These are phyloP conservation scores for Caenorhabditis brenneri DNA, from an alignment of 1,140 invertebrate genomes.

Conservation along the genomic window DNA sequence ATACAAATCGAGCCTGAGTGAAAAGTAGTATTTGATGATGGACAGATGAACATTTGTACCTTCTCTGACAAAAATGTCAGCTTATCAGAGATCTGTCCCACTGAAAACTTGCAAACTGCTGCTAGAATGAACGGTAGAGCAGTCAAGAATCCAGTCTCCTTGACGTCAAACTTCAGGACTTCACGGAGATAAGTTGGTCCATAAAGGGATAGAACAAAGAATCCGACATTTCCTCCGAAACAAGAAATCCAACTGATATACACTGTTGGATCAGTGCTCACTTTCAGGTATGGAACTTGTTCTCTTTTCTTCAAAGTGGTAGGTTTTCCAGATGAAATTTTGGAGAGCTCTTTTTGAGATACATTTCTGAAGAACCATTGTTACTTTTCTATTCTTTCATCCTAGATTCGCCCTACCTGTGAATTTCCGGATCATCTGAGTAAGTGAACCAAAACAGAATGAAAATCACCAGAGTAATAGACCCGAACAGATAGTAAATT, in stretches of 20 bases:
- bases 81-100: slow-evolving; percentile 60
- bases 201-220: not conserved
- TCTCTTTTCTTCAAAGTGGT: not conserved
- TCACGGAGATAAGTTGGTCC: not conserved
- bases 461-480: not conserved
- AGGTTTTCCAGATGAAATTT: slow-evolving; percentile 1
- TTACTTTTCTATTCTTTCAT: too few relatives aligned
- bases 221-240: slow-evolving; percentile 5
- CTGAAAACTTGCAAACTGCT: not conserved
- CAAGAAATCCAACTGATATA: not conserved
- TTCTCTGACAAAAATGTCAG: slow-evolving; percentile 58
- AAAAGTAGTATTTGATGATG: not conserved
- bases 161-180: not conserved
- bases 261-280: not conserved
- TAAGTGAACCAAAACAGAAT: slow-evolving; percentile 59
- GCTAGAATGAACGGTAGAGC: not conserved
- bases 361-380: slow-evolving; percentile 14
- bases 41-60: not conserved
- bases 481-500: slow-evolving; percentile 53
- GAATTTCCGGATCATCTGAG: slow-evolving; percentile 54
- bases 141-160: not conserved
- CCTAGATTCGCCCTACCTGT: too few relatives aligned
- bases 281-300: not conserved
- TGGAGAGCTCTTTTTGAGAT: not conserved
- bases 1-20: slow-evolving; percentile 54